Conservation (phyloP, 1,140 invertebrate genomes). For the Temnothorax nylanderi region DNA sequence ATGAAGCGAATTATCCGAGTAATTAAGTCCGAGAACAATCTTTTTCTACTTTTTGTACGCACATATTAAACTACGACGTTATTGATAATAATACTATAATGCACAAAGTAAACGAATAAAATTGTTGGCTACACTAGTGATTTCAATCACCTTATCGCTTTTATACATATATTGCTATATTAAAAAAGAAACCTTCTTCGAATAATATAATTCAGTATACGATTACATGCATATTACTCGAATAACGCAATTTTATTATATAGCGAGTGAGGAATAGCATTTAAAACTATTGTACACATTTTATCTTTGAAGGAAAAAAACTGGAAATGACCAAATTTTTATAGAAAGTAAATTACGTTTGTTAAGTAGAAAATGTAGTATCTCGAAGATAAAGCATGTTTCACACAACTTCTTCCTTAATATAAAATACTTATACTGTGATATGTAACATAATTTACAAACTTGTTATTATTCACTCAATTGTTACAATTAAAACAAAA, state of each 20-base stretch:
- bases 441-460: slow-evolving; percentile 42
- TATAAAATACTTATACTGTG: slow-evolving; percentile 41
- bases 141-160: slow-evolving; percentile 1
- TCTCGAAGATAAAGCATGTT: slow-evolving; percentile 4
- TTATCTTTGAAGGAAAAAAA: neutral
- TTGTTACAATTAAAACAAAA: slow-evolving; percentile 27
- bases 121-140: slow-evolving; percentile 28
- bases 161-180: neutral
- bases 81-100: slow-evolving; percentile 51
- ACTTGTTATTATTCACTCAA: slow-evolving; percentile 37
- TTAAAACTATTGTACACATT: neutral
- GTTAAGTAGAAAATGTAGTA: neutral
- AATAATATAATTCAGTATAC: slow-evolving; percentile 13
- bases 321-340: neutral
- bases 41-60: slow-evolving; percentile 75
- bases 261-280: neutral
- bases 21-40: slow-evolving; percentile 53
- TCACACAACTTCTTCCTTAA: slow-evolving; percentile 24
- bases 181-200: neutral
- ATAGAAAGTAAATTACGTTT: slow-evolving; percentile 18
- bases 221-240: slow-evolving; percentile 6
- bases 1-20: neutral
- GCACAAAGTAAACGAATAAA: slow-evolving; percentile 64
- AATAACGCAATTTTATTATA: slow-evolving; percentile 13
- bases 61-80: slow-evolving; percentile 61